phyloP scores from a whole-genome alignment of 2,113 vertebrate genomes.

The Macaca nemestrina region DNA sequence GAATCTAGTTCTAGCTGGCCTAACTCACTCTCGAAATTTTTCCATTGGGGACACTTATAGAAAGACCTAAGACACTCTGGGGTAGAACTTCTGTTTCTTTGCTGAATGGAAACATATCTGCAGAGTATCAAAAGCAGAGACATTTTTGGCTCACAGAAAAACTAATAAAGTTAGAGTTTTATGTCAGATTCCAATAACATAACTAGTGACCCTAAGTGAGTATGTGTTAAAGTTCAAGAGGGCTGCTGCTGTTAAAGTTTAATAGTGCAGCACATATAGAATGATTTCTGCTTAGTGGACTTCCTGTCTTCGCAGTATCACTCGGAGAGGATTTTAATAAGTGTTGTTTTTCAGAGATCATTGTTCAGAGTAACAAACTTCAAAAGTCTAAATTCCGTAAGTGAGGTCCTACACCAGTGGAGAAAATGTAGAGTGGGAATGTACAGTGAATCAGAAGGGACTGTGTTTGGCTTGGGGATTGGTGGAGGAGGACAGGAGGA shows the following conservation, averaged over 20 bases:
- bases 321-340: conserved; percentile 5
- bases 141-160: conserved; percentile 41
- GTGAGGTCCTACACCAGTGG: not conserved
- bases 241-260: not conserved
- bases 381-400: conserved; percentile 30
- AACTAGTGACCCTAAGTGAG: conserved; percentile 6
- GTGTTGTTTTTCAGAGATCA: not conserved
- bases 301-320: not conserved
- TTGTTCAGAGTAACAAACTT: conserved; percentile 27
- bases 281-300: not conserved
- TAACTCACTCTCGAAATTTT: conserved; percentile 52
- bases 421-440: not conserved
- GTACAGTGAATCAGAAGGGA: not conserved
- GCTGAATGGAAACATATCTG: conserved; percentile 35
- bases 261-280: not conserved
- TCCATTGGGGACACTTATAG: conserved; percentile 37
- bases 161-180: conserved; percentile 11
- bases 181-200: not conserved
- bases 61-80: conserved; percentile 17
- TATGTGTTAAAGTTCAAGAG: not conserved
- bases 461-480: not conserved
- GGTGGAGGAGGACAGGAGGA: not conserved
- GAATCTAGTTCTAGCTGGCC: not conserved
- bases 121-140: conserved; percentile 40
- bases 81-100: conserved; percentile 59